These are phyloP conservation scores for Fulica atra DNA, from an alignment of 2,113 vertebrate genomes.

Conservation along the genomic window DNA sequence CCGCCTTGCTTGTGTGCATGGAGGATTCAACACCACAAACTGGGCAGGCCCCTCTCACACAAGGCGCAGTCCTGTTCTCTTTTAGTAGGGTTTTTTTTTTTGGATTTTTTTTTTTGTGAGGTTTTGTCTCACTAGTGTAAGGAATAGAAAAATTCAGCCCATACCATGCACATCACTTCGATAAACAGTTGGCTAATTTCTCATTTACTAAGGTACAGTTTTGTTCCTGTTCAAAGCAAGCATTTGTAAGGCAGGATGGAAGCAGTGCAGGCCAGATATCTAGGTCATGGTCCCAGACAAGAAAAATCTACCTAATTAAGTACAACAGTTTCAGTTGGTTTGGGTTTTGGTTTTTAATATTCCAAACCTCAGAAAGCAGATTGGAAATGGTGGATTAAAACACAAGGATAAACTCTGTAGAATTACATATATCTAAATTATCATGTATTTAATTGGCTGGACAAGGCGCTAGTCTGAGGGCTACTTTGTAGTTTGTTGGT, in stretches of 20 bases:
- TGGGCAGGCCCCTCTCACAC: not conserved
- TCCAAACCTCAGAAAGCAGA: not conserved
- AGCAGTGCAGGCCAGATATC: not conserved
- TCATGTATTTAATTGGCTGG: not conserved
- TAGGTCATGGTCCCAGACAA: not conserved
- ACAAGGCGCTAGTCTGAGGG: not conserved
- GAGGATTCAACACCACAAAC: not conserved
- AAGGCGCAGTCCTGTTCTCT: not conserved
- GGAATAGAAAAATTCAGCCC: not conserved
- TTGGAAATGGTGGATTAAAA: not conserved
- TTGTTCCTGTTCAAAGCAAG: not conserved
- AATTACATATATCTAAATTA: not conserved
- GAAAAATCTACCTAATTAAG: not conserved
- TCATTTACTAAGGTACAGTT: not conserved
- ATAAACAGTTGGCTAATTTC: not conserved
- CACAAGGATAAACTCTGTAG: not conserved
- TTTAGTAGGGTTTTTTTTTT: not conserved
- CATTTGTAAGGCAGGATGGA: not conserved
- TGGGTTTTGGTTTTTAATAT: not conserved
- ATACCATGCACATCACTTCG: not conserved
- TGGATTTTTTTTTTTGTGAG: not conserved
- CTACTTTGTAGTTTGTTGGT: not conserved
- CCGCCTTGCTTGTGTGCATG: not conserved
- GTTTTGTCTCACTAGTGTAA: not conserved
- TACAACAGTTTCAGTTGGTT: not conserved